Percentiles rank a stretch among this genome's conserved stretches.
Conservation (phyloP, 2,797 vertebrate genomes). For the Darevskia nairensis region DNA sequence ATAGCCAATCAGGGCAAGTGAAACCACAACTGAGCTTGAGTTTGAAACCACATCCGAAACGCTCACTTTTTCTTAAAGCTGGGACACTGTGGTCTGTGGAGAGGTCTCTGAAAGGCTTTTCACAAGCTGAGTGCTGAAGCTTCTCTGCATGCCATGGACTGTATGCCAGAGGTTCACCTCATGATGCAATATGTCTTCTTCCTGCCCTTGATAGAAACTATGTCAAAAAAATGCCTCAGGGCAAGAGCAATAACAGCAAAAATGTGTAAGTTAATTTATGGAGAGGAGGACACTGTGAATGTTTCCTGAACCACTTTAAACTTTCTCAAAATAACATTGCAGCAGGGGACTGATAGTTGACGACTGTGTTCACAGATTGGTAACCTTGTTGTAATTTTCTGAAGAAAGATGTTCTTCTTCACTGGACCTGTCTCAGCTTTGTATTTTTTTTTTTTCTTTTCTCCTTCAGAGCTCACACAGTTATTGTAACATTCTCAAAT, state of each 20-base stretch:
- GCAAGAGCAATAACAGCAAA: conserved; percentile 54
- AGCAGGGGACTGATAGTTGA: conserved; percentile 50
- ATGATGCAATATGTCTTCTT: conserved; percentile 51
- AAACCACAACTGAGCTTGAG: background rate
- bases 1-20: background rate
- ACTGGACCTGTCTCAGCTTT: conserved; percentile 48
- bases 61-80: background rate
- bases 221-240: conserved; percentile 59
- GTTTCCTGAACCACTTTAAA: conserved; percentile 61
- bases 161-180: conserved; percentile 22
- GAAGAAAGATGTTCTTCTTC: conserved; percentile 65
- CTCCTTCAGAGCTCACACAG: conserved; percentile 50
- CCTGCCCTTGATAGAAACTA: conserved; percentile 60
- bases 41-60: background rate
- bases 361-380: conserved; percentile 64
- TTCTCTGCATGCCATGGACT: background rate
- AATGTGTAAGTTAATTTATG: conserved; percentile 56
- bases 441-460: conserved; percentile 12
- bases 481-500: conserved; percentile 65
- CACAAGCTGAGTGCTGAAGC: background rate
- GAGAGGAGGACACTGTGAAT: conserved; percentile 44
- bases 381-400: conserved; percentile 62
- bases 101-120: background rate
- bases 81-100: background rate
- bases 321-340: conserved; percentile 52